A percentile compares a stretch with the other conserved stretches of the same genome.
These are phyloP conservation scores for Rhynchotus rufescens DNA, from an alignment of 2,797 vertebrate genomes.

Conservation along the genomic window DNA sequence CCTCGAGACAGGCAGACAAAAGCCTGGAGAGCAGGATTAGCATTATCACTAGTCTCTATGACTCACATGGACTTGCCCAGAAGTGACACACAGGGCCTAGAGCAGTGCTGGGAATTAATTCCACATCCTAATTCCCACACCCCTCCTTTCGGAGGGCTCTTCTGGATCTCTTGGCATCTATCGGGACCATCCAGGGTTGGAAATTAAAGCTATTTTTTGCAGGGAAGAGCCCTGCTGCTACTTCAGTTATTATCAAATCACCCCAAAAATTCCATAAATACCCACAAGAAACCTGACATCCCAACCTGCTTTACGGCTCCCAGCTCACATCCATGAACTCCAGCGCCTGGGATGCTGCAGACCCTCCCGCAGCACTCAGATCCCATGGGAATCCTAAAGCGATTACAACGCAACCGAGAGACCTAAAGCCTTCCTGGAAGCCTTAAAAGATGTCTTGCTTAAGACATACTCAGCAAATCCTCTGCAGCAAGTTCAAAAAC, in stretches of 20 bases:
- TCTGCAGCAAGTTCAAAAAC: neutral
- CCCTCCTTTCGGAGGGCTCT: neutral
- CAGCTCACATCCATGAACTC: constrained; percentile 2
- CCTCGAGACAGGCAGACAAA: neutral
- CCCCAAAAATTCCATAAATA: neutral
- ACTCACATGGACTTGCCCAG: neutral
- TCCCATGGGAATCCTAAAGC: constrained; percentile 21
- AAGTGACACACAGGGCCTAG: neutral
- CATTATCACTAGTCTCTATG: neutral
- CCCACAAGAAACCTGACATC: neutral
- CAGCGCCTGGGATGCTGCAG: constrained; percentile 32
- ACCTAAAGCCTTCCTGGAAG: constrained; percentile 67
- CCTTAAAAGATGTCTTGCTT: constrained; percentile 64
- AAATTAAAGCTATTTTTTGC: neutral
- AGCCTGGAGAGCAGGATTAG: neutral
- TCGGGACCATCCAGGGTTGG: neutral
- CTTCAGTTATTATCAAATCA: neutral
- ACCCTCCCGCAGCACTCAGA: constrained; percentile 54
- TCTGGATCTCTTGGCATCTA: neutral
- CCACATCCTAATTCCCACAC: constrained; percentile 1
- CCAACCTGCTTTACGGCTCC: neutral
- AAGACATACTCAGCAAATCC: constrained; percentile 37
- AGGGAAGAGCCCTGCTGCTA: neutral
- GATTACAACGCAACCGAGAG: constrained; percentile 49
- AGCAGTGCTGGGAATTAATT: constrained; percentile 9